Evolutionary conservation across 2,888 invertebrate genomes (phyloP), one percentile per base, ranked within the genome.

Genomic region (Drosophila antonietae): DNA sequence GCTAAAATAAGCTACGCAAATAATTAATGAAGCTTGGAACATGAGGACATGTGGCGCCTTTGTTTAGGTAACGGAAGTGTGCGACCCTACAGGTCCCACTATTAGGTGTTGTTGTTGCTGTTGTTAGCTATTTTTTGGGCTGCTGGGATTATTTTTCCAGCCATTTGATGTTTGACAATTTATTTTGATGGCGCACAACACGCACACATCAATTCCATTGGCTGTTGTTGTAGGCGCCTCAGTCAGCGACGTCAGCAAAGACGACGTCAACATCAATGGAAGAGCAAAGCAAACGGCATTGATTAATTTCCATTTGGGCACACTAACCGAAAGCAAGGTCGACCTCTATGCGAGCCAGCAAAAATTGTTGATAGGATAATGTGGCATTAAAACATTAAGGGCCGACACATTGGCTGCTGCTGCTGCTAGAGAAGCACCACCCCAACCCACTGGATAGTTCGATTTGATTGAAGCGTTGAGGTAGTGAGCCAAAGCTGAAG

Each of bases 351-450:
- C 31, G 8, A 28, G 75, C 56, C 57, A 76, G 73, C 68, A 68
- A 76, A 79, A 79, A 84, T 84, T 79, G 71, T 88, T 88, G 88
- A 82, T 76, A 82, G 83, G 86, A 83, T 83, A 83, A 88, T 83
- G 67, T 74, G 83, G 83, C 80, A 88, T 88, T 83, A 82, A 82
- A 82, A 80, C 83, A 82, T 83, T 83, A 80, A 66, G 70, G 72
- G 59, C 73, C 73, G 82, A 72, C 72, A 81, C 53, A 51, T 35
- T 46, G 61, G 60, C 73, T 59, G 59, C 58, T 46, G 15, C 8
- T 20, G 18, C 39, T 37, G 37, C 37, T 37, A 37, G 37, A 31
- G 59, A 18, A 41, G 66, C n/a, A 8, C 33, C 56, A 8, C 33
- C 44, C 44, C 33, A 20, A 14, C 28, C 59, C 39, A 28, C 28